These are phyloP conservation scores for Mesoligia furuncula DNA, from an alignment of 2,888 invertebrate species.

Conservation along the genomic window DNA sequence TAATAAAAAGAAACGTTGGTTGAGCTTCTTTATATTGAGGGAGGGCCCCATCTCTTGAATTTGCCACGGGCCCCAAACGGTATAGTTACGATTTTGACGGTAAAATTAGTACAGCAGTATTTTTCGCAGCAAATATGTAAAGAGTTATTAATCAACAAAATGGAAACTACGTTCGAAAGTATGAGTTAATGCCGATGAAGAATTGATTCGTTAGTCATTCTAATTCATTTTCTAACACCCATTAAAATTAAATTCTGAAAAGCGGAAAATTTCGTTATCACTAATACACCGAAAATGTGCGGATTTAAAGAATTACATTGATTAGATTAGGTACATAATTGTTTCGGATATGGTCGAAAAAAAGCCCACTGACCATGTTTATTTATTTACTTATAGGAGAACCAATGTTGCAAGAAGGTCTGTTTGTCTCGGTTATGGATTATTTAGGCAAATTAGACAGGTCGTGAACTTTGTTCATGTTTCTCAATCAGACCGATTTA, in stretches of 20 bases:
- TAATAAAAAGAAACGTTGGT: no score
- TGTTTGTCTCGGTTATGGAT: conserved; percentile 26
- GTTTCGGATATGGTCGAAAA: conserved; percentile 32
- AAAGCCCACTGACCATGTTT: conserved; percentile 40
- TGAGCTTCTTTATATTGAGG: no score
- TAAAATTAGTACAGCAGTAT: conserved; percentile 4
- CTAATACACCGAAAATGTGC: conserved; percentile 31
- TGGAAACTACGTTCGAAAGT: conserved; percentile 26
- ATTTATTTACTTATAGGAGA: no score
- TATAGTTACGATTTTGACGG: no score
- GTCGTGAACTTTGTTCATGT: conserved; percentile 35
- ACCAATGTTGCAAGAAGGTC: conserved; percentile 23
- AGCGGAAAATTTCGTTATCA: conserved; percentile 52
- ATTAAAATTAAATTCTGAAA: conserved; percentile 28
- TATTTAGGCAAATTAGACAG: conserved; percentile 15
- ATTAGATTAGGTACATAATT: conserved; percentile 49
- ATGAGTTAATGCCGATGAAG: conserved; percentile 46
- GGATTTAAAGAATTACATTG: conserved; percentile 21
- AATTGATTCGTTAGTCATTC: conserved; percentile 52
- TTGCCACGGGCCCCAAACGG: no score
- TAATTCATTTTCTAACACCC: conserved; percentile 44
- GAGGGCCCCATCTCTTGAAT: no score
- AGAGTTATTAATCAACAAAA: conserved; percentile 53
- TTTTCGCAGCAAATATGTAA: conserved; percentile 41
- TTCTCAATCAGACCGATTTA: conserved; percentile 30